A percentile compares a stretch with the other conserved stretches of the same genome.
Conservation (phyloP, 2,797 vertebrate genomes). For the Lacerta agilis region DNA sequence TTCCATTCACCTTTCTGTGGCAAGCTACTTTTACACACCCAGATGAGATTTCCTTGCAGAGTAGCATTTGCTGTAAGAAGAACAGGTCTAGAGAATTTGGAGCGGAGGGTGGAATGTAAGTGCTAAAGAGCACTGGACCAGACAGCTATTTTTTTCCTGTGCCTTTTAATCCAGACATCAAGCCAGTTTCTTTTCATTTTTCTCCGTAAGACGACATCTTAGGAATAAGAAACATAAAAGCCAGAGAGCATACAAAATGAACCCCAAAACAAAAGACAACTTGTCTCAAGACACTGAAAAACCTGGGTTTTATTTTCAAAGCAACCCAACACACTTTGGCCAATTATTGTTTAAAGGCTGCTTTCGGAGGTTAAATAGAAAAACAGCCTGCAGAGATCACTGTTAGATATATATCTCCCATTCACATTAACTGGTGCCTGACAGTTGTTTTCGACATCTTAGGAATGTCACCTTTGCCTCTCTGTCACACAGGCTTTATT, state of each 20-base stretch:
- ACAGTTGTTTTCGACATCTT: background rate
- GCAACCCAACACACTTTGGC: too few relatives aligned
- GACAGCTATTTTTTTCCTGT: background rate
- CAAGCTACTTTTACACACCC: too few relatives aligned
- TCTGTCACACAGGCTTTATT: background rate
- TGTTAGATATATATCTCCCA: too few relatives aligned
- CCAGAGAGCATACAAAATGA: too few relatives aligned
- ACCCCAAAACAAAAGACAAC: too few relatives aligned
- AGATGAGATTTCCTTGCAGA: background rate
- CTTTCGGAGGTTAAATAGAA: too few relatives aligned
- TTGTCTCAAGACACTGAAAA: too few relatives aligned
- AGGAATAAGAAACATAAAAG: background rate
- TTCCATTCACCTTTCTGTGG: background rate
- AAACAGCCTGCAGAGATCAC: too few relatives aligned
- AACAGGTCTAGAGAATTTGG: background rate
- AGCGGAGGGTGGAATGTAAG: background rate
- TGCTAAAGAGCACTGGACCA: slow-evolving; percentile 7
- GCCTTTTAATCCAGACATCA: slow-evolving; percentile 36
- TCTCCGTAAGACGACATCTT: slow-evolving; percentile 7
- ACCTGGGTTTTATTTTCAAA: too few relatives aligned
- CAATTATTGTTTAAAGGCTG: too few relatives aligned
- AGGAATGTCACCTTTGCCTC: slow-evolving; percentile 18
- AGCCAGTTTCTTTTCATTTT: slow-evolving; percentile 40
- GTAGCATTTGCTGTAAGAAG: background rate
- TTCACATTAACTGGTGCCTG: too few relatives aligned